Evolutionary conservation across 2,888 invertebrate species (phyloP).

Genomic region (Catocala nupta): DNA sequence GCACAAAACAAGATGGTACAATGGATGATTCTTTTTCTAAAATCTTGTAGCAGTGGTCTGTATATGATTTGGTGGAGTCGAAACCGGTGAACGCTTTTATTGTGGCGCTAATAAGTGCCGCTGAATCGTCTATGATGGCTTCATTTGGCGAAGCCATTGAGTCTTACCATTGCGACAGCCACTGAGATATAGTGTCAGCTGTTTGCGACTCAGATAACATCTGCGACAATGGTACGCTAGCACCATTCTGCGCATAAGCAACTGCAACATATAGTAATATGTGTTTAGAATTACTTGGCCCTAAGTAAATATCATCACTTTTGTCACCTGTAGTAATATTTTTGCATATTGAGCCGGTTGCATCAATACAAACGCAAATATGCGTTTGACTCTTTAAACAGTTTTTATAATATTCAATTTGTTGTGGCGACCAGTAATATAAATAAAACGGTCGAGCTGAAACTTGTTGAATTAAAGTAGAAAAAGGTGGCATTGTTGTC

Average conservation of each 20-base stretch:
- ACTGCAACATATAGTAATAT: too few relatives aligned
- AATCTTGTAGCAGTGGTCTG: constrained; percentile 1
- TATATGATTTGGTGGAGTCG: constrained; percentile 7
- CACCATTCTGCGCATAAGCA: not conserved
- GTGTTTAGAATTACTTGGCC: too few relatives aligned
- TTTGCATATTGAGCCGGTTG: too few relatives aligned
- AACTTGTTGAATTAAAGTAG: too few relatives aligned
- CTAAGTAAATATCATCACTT: too few relatives aligned
- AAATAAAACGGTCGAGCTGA: not conserved
- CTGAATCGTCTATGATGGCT: constrained; percentile 10
- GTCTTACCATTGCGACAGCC: constrained; percentile 2
- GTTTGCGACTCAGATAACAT: constrained; percentile 9
- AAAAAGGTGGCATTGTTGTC: too few relatives aligned
- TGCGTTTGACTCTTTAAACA: too few relatives aligned
- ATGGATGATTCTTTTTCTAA: too few relatives aligned
- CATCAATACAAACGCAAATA: too few relatives aligned
- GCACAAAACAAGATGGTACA: too few relatives aligned
- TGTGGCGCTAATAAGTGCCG: constrained; percentile 5
- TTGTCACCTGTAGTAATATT: too few relatives aligned
- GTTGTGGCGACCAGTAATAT: constrained; percentile 7
- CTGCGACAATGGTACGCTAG: constrained; percentile 4
- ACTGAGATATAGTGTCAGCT: constrained; percentile 5
- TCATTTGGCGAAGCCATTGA: constrained; percentile 6
- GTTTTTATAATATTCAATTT: constrained; percentile 9
- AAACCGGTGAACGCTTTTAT: constrained; percentile 5